These are phyloP conservation scores for Drosophila monieri DNA, from an alignment of 2,888 invertebrate genomes.

Conservation along the genomic window DNA sequence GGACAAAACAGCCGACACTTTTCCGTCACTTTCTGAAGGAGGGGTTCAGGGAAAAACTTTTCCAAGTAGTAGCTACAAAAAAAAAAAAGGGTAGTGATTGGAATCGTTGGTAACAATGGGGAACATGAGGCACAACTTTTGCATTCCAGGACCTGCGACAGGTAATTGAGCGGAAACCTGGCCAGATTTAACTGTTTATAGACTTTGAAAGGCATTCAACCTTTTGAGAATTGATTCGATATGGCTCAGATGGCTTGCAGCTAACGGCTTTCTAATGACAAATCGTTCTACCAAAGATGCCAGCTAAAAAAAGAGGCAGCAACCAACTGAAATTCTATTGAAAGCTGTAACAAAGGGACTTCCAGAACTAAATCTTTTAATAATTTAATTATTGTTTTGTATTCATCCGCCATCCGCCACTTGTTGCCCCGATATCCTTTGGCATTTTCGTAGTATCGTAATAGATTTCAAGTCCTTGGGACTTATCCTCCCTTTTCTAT, in stretches of 20 bases:
- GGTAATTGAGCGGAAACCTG: conserved; percentile 84
- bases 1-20: conserved; percentile 27
- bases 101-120: not conserved
- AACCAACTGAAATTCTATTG: not conserved
- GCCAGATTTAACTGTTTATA: conserved; percentile 82
- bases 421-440: not conserved
- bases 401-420: not conserved
- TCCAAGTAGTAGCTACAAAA: not conserved
- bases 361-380: not conserved
- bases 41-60: conserved; percentile 12
- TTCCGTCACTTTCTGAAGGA: conserved; percentile 1
- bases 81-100: not conserved
- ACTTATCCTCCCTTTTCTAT: conserved; percentile 3
- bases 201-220: conserved; percentile 5
- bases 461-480: not conserved
- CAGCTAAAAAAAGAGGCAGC: not conserved
- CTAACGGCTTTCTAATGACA: not conserved
- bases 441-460: not conserved
- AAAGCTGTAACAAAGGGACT: not conserved
- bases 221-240: conserved; percentile 7
- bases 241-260: not conserved
- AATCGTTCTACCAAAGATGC: not conserved
- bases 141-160: conserved; percentile 59
- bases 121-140: conserved; percentile 24
- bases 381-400: not conserved